Evolutionary conservation across 2,888 invertebrate genomes (phyloP), one percentile per base, ranked within the genome.

Genomic region (Hymenopus coronatus): DNA sequence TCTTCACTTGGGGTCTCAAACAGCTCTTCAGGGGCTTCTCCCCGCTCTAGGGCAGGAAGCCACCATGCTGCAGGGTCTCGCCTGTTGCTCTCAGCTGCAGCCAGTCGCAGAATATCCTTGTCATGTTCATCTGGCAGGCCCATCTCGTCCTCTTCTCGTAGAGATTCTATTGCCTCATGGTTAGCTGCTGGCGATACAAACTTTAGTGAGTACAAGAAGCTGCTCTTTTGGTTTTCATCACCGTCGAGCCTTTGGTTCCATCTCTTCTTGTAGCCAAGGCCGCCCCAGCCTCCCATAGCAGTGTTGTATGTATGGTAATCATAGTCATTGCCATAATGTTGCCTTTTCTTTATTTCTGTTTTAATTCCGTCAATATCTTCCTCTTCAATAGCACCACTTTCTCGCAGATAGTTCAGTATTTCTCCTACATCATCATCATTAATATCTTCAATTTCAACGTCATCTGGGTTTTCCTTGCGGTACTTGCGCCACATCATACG

Each of bases 401-500:
- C 84, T n/a, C 89, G 90, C 14, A 92, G 85, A 83, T 91, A 91
- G 82, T 91, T 90, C 27, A 92, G 88, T 3, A 92, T 89, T 27
- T 91, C 91, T 83, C 90, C 91, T 3, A 92, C 90, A 81, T 92
- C 91, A 30, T 90, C 91, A 27, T 91, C 91, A 14, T 91, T 90
- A 3, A 92, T 88, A 25, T 91, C 91, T 85, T 91, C 91, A 28
- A 91, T 90, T 70, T 92, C 91, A 12, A 90, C 88, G 8, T 82
- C 82, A 6, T 89, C 81, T 8, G 93, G 93, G 90, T 94, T 93
- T 88, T 93, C 93, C 87, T 93, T 94, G 91, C 94, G 94, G 91
- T 95, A 95, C 91, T 95, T 95, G 54, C 94, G 94, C 94, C 95
- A 95, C 15, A 95, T 93, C 90, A 95, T 94, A 88, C 94, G 94